A percentile compares a stretch with the other conserved stretches of the same genome.
These are phyloP conservation scores for Belgica antarctica DNA, from an alignment of 2,888 invertebrate species.

Conservation along the genomic window DNA sequence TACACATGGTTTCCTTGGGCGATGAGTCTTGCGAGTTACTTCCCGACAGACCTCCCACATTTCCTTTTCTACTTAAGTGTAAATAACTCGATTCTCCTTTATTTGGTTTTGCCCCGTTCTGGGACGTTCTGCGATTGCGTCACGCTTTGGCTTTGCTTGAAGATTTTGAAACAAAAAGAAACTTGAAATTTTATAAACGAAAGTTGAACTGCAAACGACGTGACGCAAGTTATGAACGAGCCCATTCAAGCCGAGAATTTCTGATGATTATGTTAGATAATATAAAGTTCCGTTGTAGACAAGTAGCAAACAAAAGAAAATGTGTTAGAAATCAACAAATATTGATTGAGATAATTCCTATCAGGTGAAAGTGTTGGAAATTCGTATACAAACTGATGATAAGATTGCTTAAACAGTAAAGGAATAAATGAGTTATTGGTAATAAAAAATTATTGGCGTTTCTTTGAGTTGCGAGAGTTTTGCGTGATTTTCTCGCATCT, in stretches of 20 bases:
- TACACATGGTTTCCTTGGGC: not conserved
- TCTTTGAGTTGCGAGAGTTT: not conserved
- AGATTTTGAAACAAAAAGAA: no score
- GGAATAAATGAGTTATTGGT: conserved; percentile 26
- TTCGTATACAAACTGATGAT: not conserved
- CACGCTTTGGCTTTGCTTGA: no score
- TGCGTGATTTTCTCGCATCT: conserved; percentile 18
- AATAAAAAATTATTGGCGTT: not conserved
- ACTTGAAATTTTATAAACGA: no score
- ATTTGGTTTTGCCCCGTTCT: no score
- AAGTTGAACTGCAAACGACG: no score
- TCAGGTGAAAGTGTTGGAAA: not conserved
- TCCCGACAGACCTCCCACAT: not conserved
- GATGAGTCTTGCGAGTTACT: not conserved
- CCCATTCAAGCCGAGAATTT: not conserved
- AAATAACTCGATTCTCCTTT: not conserved
- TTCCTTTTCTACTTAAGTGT: conserved; percentile 9
- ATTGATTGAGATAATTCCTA: not conserved
- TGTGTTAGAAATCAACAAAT: not conserved
- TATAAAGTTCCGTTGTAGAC: not conserved
- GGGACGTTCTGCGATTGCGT: no score
- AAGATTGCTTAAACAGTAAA: conserved; percentile 12
- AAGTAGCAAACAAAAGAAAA: no score
- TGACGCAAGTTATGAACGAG: not conserved
- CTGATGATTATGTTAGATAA: not conserved